Conservation (phyloP, 2,797 vertebrate genomes). For the Centropyge bicolor region DNA sequence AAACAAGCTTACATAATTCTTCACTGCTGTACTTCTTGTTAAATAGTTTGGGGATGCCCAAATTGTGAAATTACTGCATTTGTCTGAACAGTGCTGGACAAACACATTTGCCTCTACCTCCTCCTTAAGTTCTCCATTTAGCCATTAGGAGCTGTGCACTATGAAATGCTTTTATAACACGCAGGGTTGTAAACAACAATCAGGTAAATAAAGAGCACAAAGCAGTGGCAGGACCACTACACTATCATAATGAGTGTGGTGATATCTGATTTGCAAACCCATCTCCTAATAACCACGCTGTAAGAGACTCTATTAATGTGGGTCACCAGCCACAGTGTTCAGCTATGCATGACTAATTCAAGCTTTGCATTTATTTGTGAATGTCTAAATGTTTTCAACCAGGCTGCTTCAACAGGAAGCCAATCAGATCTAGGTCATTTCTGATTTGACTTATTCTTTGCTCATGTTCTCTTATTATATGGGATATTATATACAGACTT, state of each 20-base stretch:
- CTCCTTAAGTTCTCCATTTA: neutral
- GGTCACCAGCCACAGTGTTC: conserved; percentile 33
- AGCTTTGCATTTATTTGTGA: conserved; percentile 39
- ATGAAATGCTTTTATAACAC: conserved; percentile 17
- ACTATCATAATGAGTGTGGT: conserved; percentile 8
- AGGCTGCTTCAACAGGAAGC: neutral
- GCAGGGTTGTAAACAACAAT: conserved; percentile 22
- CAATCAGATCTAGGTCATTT: neutral
- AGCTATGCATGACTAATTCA: conserved; percentile 42
- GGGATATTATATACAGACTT: neutral
- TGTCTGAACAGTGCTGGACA: conserved; percentile 6
- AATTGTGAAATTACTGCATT: neutral
- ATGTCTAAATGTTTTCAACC: conserved; percentile 20
- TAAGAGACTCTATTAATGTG: conserved; percentile 7
- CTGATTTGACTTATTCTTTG: neutral
- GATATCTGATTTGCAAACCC: conserved; percentile 23
- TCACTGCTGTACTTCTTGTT: neutral
- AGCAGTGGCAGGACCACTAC: neutral
- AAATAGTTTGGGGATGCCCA: neutral
- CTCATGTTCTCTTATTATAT: neutral
- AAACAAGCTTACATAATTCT: neutral
- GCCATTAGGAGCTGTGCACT: conserved; percentile 3
- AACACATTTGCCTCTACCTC: conserved; percentile 1
- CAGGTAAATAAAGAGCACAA: conserved; percentile 24
- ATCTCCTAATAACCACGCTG: conserved; percentile 11